phyloP scores from a whole-genome alignment of 2,797 vertebrate species.

The Notoglanidium macrostoma region DNA sequence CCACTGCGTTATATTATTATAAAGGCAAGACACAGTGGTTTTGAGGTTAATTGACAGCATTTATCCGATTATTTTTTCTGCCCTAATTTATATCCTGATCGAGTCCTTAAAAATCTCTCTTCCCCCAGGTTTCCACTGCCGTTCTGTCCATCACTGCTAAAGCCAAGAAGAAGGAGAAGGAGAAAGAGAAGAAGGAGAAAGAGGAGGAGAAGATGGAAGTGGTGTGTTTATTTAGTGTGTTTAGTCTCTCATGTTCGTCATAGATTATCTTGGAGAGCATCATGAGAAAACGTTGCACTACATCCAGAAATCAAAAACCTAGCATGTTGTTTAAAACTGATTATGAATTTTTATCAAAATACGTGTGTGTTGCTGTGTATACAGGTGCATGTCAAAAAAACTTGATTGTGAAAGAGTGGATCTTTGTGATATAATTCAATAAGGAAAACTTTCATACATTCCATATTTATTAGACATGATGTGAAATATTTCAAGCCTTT shows the following conservation, averaged over 20 bases:
- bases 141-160: constrained; percentile 99
- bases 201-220: constrained; percentile 98
- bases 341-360: neutral
- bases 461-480: too few relatives aligned
- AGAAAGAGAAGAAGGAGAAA: constrained; percentile 94
- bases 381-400: too few relatives aligned
- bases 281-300: neutral
- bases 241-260: neutral
- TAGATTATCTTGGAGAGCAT: neutral
- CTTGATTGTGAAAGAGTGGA: too few relatives aligned
- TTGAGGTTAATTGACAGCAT: neutral
- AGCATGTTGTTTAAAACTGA: neutral
- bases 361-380: neutral
- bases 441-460: too few relatives aligned
- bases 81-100: neutral
- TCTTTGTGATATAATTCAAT: too few relatives aligned
- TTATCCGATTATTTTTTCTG: neutral
- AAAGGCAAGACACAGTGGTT: neutral
- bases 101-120: constrained; percentile 15
- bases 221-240: constrained; percentile 74
- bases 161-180: constrained; percentile 99
- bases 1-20: neutral
- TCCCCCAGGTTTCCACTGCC: constrained; percentile 91
- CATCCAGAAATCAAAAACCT: neutral
- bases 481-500: too few relatives aligned